Conservation (phyloP, 1,140 invertebrate species). For the Dinoponera quadriceps region DNA sequence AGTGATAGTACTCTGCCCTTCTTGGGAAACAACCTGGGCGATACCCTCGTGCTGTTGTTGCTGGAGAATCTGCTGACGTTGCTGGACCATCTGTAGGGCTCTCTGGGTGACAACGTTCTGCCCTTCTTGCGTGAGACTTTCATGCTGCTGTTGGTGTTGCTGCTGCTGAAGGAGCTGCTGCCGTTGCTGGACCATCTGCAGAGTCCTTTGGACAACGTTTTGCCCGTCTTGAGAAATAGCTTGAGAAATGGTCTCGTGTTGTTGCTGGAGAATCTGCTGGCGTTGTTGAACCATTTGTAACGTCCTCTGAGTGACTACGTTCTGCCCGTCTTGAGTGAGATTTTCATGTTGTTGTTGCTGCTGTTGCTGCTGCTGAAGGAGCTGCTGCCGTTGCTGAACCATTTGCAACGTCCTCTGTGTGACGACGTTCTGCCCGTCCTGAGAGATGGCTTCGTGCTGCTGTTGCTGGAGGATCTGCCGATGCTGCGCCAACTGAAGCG, state of each 20-base stretch:
- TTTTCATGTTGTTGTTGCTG: slow-evolving; percentile 76
- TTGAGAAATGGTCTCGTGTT: slow-evolving; percentile 75
- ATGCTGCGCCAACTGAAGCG: slow-evolving; percentile 74
- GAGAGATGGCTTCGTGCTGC: slow-evolving; percentile 79
- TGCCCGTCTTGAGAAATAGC: slow-evolving; percentile 74
- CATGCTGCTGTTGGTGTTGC: slow-evolving; percentile 62
- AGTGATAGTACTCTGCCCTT: slow-evolving; percentile 78
- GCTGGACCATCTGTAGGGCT: slow-evolving; percentile 80
- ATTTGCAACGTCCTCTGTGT: slow-evolving; percentile 81
- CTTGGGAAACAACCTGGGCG: slow-evolving; percentile 64
- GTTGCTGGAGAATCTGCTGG: slow-evolving; percentile 82
- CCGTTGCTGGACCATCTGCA: slow-evolving; percentile 80
- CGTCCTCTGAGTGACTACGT: slow-evolving; percentile 73
- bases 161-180: slow-evolving; percentile 64
- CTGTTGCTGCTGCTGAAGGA: slow-evolving; percentile 85
- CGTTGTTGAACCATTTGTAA: slow-evolving; percentile 70
- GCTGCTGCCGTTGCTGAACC: slow-evolving; percentile 84
- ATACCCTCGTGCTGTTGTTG: slow-evolving; percentile 85
- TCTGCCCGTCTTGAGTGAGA: slow-evolving; percentile 83
- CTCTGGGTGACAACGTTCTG: slow-evolving; percentile 79
- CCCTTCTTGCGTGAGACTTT: slow-evolving; percentile 78
- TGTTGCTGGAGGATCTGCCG: slow-evolving; percentile 84
- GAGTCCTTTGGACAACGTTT: slow-evolving; percentile 74
- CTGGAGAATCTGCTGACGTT: slow-evolving; percentile 76
- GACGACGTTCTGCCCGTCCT: slow-evolving; percentile 75